Evolutionary conservation across 2,888 invertebrate genomes (phyloP).

Genomic region (Apotomis betuletana): DNA sequence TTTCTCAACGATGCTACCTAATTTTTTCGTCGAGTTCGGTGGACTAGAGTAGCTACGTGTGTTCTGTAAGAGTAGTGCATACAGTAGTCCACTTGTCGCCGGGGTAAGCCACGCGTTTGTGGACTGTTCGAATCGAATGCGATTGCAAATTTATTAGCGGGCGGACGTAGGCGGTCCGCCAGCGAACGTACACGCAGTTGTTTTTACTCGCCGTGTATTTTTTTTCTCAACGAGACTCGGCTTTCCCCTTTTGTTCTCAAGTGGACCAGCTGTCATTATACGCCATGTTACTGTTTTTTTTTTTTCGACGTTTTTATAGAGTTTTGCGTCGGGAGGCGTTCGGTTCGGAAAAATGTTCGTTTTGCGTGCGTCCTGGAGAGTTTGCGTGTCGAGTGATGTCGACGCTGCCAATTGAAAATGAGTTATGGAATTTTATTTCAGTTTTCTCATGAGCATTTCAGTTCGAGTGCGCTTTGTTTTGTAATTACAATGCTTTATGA

Average conservation of each 20-base stretch:
- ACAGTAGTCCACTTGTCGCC: constrained; percentile 61
- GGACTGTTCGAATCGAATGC: constrained; percentile 68
- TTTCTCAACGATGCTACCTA: constrained; percentile 78
- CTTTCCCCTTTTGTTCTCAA: constrained; percentile 84
- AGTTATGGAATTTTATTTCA: constrained; percentile 74
- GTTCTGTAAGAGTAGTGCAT: constrained; percentile 50
- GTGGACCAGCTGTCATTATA: constrained; percentile 85
- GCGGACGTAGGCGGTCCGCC: constrained; percentile 65
- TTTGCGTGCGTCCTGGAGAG: constrained; percentile 81
- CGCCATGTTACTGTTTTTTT: constrained; percentile 83
- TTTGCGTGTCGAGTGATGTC: constrained; percentile 79
- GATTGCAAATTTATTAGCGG: constrained; percentile 82
- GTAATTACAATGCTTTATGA: constrained; percentile 47
- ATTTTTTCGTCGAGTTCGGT: constrained; percentile 74
- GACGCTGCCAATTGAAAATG: constrained; percentile 75
- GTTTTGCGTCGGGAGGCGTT: constrained; percentile 81
- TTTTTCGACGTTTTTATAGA: constrained; percentile 82
- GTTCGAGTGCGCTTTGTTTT: constrained; percentile 61
- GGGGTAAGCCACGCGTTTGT: constrained; percentile 62
- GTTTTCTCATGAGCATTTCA: constrained; percentile 61
- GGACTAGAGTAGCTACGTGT: constrained; percentile 41
- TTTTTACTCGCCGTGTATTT: constrained; percentile 81
- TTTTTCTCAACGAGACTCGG: constrained; percentile 80
- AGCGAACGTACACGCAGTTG: constrained; percentile 73
- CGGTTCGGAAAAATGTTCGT: constrained; percentile 82